phyloP scores from a whole-genome alignment of 2,888 invertebrate genomes.

The Trisateles emortualis region DNA sequence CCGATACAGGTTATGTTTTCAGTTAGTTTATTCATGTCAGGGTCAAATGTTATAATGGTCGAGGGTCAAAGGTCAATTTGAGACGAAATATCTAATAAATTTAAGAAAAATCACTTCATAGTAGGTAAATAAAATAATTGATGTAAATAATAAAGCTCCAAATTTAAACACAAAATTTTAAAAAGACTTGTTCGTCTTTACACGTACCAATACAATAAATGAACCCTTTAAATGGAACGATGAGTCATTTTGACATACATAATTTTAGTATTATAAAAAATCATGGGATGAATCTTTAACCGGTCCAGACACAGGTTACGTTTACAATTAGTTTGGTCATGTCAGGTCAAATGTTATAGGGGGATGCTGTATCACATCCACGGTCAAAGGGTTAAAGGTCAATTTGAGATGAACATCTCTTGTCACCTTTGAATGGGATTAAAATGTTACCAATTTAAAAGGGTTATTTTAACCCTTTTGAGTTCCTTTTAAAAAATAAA shows the following conservation, averaged over 20 bases:
- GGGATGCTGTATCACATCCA: slow-evolving; percentile 30
- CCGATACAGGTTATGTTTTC: too few species aligned
- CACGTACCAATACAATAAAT: neutral
- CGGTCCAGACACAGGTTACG: slow-evolving; percentile 32
- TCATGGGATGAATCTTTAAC: slow-evolving; percentile 40
- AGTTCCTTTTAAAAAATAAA: too few species aligned
- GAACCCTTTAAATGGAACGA: slow-evolving; percentile 2
- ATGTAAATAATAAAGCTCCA: too few species aligned
- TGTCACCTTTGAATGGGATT: neutral
- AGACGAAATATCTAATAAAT: too few species aligned
- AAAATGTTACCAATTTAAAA: neutral
- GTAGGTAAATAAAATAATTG: too few species aligned
- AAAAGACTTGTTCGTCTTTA: too few species aligned
- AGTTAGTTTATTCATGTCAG: too few species aligned
- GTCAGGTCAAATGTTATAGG: slow-evolving; percentile 20
- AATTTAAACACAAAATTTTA: too few species aligned
- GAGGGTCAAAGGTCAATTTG: too few species aligned
- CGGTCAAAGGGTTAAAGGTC: slow-evolving; percentile 22
- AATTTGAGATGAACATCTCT: slow-evolving; percentile 16
- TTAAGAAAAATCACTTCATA: too few species aligned
- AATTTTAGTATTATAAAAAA: slow-evolving; percentile 15
- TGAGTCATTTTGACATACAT: slow-evolving; percentile 8
- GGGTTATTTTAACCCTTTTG: too few species aligned
- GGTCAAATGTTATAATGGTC: too few species aligned
- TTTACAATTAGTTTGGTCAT: slow-evolving; percentile 11